A percentile compares a stretch with the other conserved stretches of the same genome.
Conservation (phyloP, 2,888 invertebrate genomes). For the Cryptocephalus moraei region DNA sequence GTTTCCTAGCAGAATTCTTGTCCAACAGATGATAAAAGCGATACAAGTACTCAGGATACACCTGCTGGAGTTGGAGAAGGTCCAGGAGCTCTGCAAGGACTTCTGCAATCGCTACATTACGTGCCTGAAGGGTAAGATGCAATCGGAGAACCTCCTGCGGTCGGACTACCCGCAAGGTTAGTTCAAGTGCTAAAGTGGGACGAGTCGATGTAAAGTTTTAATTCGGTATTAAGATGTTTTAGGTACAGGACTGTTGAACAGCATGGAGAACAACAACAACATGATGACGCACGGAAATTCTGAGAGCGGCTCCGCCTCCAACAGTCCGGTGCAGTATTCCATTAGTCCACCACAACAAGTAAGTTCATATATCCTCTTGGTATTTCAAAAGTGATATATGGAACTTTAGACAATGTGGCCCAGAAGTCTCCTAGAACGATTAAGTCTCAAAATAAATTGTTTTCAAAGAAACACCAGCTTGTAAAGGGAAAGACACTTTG, state of each 20-base stretch:
- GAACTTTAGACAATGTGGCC: no score
- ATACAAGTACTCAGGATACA: conserved; percentile 89
- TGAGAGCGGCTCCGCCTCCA: conserved; percentile 40
- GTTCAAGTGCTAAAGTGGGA: not conserved
- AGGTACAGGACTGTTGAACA: conserved; percentile 38
- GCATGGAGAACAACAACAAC: conserved; percentile 39
- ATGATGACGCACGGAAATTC: conserved; percentile 38
- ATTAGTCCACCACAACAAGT: conserved; percentile 35
- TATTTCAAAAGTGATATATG: no score
- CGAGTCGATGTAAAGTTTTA: not conserved
- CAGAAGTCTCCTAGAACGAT: no score
- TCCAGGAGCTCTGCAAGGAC: conserved; percentile 89
- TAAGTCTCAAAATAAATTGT: no score
- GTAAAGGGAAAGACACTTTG: no score
- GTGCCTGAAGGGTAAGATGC: conserved; percentile 83
- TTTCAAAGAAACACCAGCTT: no score
- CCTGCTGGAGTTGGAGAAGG: conserved; percentile 84
- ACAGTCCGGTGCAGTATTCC: conserved; percentile 39
- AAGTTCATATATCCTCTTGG: no score
- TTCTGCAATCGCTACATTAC: conserved; percentile 90
- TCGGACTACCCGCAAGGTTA: conserved; percentile 64
- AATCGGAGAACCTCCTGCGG: conserved; percentile 73
- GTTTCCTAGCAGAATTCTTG: not conserved
- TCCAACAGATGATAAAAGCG: conserved; percentile 69
- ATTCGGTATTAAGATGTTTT: conserved; percentile 24